Conservation (phyloP, 2,113 vertebrate species). For the Scartelaos histophorus region DNA sequence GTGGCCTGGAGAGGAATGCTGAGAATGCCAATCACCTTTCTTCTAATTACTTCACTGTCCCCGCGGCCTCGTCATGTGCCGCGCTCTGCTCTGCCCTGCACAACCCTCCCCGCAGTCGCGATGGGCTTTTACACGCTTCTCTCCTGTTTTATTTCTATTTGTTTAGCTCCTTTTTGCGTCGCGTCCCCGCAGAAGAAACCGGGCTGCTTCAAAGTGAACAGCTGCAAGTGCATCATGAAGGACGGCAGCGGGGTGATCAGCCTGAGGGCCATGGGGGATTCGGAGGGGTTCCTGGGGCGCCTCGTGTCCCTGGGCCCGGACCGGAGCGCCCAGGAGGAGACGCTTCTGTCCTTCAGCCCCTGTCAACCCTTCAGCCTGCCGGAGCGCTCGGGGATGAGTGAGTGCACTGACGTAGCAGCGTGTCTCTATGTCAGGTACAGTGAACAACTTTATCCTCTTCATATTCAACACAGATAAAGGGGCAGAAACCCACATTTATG, state of each 20-base stretch:
- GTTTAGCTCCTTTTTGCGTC: background rate
- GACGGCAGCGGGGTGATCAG: conserved; percentile 75
- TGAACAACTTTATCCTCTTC: background rate
- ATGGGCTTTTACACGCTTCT: conserved; percentile 24
- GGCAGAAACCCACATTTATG: too few species aligned
- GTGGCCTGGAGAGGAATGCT: conserved; percentile 32
- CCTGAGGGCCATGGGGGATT: conserved; percentile 63
- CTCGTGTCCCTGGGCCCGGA: conserved; percentile 30
- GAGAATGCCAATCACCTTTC: conserved; percentile 49
- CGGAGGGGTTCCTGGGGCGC: conserved; percentile 63
- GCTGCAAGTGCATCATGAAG: conserved; percentile 78
- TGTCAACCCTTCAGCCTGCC: conserved; percentile 72
- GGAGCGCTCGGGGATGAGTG: conserved; percentile 31
- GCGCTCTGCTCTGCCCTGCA: background rate
- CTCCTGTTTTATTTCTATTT: conserved; percentile 11
- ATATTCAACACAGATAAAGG: too few species aligned
- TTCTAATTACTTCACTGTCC: conserved; percentile 49
- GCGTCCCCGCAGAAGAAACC: conserved; percentile 8
- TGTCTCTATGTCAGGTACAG: conserved; percentile 71
- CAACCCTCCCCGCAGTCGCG: background rate
- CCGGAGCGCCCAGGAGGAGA: conserved; percentile 5
- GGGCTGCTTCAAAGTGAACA: conserved; percentile 75
- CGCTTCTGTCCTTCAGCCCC: conserved; percentile 73
- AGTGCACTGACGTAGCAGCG: conserved; percentile 61
- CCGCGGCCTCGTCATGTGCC: conserved; percentile 40